Evolutionary conservation across 2,113 vertebrate genomes (phyloP).

Genomic region (Nannospalax galili): DNA sequence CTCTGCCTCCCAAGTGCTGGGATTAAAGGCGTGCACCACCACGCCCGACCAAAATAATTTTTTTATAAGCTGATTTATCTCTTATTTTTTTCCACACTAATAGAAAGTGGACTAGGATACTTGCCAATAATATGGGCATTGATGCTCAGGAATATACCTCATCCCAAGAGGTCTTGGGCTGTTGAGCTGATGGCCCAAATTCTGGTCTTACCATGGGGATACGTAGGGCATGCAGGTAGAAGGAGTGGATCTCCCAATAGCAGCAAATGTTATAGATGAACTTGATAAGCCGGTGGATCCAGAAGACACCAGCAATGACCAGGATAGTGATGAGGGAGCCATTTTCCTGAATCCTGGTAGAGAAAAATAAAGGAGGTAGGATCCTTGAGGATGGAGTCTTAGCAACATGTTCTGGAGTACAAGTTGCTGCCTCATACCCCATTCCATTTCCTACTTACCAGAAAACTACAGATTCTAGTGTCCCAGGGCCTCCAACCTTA

Average conservation of each 20-base stretch:
- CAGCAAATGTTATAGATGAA: conserved; percentile 99
- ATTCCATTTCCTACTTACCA: background rate
- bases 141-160: background rate
- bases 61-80: background rate
- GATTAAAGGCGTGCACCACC: too few relatives aligned
- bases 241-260: conserved; percentile 98
- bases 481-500: conserved; percentile 72
- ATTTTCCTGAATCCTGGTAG: conserved; percentile 93
- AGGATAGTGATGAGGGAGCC: conserved; percentile 94
- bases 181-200: background rate
- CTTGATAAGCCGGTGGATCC: conserved; percentile 96
- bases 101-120: background rate
- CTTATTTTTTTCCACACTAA: background rate
- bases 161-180: background rate
- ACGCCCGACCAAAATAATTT: too few relatives aligned
- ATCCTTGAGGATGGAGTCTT: conserved; percentile 30
- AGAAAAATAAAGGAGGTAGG: conserved; percentile 17
- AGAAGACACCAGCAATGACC: conserved; percentile 96
- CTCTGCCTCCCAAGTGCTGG: too few relatives aligned
- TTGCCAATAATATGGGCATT: background rate
- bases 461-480: background rate
- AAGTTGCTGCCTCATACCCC: background rate
- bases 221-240: conserved; percentile 95
- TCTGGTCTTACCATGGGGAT: conserved; percentile 93
- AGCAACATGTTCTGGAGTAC: background rate